Evolutionary conservation across 2,797 vertebrate species (phyloP), one percentile per base, ranked within the genome.

Genomic region (Sibirionetta formosa): DNA sequence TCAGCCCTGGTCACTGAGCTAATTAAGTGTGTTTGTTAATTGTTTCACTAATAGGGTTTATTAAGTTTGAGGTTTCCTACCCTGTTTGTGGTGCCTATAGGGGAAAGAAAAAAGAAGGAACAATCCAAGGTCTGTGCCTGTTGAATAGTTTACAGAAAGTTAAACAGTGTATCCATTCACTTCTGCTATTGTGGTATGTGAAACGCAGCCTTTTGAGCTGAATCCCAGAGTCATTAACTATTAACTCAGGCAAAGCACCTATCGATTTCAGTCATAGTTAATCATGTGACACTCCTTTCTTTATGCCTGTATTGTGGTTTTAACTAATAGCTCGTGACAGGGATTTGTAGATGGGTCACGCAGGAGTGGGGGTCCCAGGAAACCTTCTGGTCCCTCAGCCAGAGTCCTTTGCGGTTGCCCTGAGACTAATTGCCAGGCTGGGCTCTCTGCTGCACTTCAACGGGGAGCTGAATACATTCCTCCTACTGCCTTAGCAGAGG

Each of bases 81-180:
- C 78, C 56, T 86, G 27, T 75, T 73, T 95, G 81, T 85, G 6
- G 0, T 8, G 51, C 36, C 77, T 93, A 65, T 77, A 79, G 81
- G 18, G 33, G 57, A 69, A 90, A 94, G 84, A 70, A 63, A 66
- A 87, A 76, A 79, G 13, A 24, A 61, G 85, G 76, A 89, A 90
- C 65, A 92, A 68, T 94, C 82, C 91, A 86, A 91, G 78, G 71
- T 94, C 75, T 89, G 82, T 83, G 95, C 87, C 90, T 72, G 82
- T 17, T 71, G 93, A 97, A 91, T 85, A 92, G 92, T 82, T 95
- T 93, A 90, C 56, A 80, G 85, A 90, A 91, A 93, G 75, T 82
- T 96, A 94, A 92, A 95, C 85, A 94, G 92, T 93, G 82, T 93
- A 79, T 92, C 94, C 88, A 90, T 95, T 96, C 96, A 86, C 80